Evolutionary conservation across 2,113 vertebrate species (phyloP).

Genomic region (Brachyistius frenatus): DNA sequence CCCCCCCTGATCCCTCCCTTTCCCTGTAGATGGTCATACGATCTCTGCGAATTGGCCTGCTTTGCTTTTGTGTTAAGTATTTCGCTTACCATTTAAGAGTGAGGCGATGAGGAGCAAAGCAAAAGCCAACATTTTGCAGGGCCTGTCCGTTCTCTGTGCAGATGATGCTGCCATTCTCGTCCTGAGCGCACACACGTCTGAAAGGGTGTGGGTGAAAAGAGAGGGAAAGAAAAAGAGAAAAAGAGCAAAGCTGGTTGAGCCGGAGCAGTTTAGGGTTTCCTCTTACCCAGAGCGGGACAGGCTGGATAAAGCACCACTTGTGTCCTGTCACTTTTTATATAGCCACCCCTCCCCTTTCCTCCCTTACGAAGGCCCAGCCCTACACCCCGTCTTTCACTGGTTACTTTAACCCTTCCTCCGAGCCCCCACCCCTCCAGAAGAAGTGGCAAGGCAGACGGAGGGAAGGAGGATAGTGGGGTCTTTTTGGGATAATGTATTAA

Average conservation of each 20-base stretch:
- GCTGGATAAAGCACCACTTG: conserved; percentile 82
- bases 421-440: conserved; percentile 56
- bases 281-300: conserved; percentile 73
- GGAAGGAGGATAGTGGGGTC: conserved; percentile 45
- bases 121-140: conserved; percentile 41
- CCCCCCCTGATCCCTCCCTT: conserved; percentile 8
- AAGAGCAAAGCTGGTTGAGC: conserved; percentile 53
- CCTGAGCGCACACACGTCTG: conserved; percentile 55
- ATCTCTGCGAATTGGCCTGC: conserved; percentile 29
- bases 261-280: conserved; percentile 72
- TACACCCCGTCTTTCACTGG: conserved; percentile 70
- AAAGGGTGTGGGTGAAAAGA: conserved; percentile 43
- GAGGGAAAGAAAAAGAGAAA: conserved; percentile 48
- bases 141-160: conserved; percentile 32
- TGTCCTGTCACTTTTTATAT: conserved; percentile 81
- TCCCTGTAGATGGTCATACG: conserved; percentile 10
- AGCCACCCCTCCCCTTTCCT: conserved; percentile 46
- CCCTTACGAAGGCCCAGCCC: conserved; percentile 67
- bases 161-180: conserved; percentile 76
- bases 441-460: conserved; percentile 45
- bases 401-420: conserved; percentile 73
- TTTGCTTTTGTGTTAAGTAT: background rate
- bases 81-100: conserved; percentile 64
- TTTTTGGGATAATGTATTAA: conserved; percentile 35
- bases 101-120: conserved; percentile 54